A percentile compares a stretch with the other conserved stretches of the same genome.
These are phyloP conservation scores for Hystrix brachyura DNA, from an alignment of 2,113 vertebrate genomes.

Conservation along the genomic window DNA sequence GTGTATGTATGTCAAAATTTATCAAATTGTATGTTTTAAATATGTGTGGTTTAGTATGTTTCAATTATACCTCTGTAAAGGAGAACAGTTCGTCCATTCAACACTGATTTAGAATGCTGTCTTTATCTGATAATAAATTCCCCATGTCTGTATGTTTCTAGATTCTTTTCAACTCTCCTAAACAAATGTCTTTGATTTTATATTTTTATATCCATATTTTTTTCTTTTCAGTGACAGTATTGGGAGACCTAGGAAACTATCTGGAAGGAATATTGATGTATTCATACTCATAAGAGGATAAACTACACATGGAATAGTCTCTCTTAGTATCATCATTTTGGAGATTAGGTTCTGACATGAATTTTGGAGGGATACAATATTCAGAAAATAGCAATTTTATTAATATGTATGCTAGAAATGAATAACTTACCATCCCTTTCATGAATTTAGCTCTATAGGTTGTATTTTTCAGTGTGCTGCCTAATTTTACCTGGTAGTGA, in stretches of 20 bases:
- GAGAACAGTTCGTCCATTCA: neutral
- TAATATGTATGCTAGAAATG: slow-evolving; percentile 1
- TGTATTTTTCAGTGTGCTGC: neutral
- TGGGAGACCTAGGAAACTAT: neutral
- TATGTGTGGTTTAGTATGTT: neutral
- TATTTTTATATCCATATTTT: neutral
- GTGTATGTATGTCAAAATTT: neutral
- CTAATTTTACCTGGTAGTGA: neutral
- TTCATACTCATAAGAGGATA: neutral
- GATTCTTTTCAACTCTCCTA: neutral
- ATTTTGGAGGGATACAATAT: neutral
- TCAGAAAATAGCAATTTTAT: neutral
- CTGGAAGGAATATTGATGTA: neutral
- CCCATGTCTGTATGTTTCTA: neutral
- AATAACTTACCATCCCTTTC: neutral
- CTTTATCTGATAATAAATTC: slow-evolving; percentile 22
- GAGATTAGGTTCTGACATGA: neutral
- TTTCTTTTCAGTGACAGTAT: neutral
- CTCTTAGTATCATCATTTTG: neutral
- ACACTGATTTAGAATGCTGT: neutral
- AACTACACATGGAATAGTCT: neutral
- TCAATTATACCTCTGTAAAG: neutral
- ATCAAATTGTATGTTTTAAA: neutral
- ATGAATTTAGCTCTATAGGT: neutral
- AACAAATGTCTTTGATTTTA: slow-evolving; percentile 43